Evolutionary conservation across 2,888 invertebrate species (phyloP), one percentile per base, ranked within the genome.

Genomic region (Cyaniris semiargus): DNA sequence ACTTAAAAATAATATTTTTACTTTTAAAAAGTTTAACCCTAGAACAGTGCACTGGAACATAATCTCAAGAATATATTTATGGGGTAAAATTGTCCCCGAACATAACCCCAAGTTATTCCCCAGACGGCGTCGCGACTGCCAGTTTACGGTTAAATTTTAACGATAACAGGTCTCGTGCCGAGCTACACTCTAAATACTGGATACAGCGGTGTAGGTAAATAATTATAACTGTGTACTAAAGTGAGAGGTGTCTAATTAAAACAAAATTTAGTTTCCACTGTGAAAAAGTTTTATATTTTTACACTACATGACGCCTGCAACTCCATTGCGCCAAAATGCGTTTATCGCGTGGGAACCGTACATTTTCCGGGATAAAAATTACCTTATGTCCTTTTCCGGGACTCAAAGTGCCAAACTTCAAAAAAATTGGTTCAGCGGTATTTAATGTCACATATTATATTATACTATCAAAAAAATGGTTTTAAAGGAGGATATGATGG

Each of bases 71-170:
- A 60, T 23, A 60, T 23, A 60, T 23, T 60, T 60, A 23, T 23
- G 60, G 13, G 23, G 23, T 23, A 60, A 60, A 60, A 60, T 13
- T 60, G 21, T 21, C 60, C 60, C 60, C 10, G 60, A 60, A 60
- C 60, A 60, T 60, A 60, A 13, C 60, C 60, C 66, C 27, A 66
- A 66, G 66, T 66, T 27, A 66, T 66, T 66, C 66, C 27, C 66
- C 27, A 66, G 72, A 72, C 72, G 72, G 21, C 21, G 13, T 38
- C 72, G 38, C 72, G 72, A 72, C 72, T 44, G 72, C 44, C 34
- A 38, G 71, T 71, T n/a, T 72, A 21, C 72, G 72, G 38, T 72
- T 72, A 72, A 72, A 72, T 44, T 72, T 72, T 72, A 72, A 72
- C 72, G 72, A 72, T 72, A 72, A 21, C 38, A 21, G 44, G 72